Conservation (phyloP, 2,797 vertebrate species). For the Botia kubotai region DNA sequence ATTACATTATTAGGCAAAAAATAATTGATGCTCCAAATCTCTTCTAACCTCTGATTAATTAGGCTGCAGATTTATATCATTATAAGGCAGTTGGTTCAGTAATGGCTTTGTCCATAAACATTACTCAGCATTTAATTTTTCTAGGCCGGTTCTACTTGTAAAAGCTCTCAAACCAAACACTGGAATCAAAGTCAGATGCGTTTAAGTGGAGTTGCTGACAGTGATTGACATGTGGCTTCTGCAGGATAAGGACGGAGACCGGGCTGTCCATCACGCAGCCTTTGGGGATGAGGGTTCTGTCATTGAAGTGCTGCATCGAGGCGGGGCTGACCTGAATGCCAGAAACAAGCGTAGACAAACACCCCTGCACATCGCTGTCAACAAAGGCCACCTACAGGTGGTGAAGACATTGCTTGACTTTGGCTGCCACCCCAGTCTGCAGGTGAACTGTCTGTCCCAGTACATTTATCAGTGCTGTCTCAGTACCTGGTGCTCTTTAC, state of each 20-base stretch:
- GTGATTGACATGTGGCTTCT: conserved; percentile 41
- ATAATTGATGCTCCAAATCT: conserved; percentile 8
- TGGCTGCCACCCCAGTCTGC: conserved; percentile 97
- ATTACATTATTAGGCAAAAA: not conserved
- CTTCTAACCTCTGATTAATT: conserved; percentile 18
- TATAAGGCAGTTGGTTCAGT: conserved; percentile 6
- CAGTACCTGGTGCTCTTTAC: not conserved
- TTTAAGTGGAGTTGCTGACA: conserved; percentile 19
- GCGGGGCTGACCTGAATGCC: conserved; percentile 95
- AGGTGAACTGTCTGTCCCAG: conserved; percentile 77
- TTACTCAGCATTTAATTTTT: conserved; percentile 7
- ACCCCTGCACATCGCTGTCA: conserved; percentile 96
- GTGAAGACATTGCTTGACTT: conserved; percentile 97
- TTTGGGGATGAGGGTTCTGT: conserved; percentile 98
- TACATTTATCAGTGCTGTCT: not conserved
- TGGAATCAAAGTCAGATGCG: not conserved
- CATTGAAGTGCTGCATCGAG: conserved; percentile 95
- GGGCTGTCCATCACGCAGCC: conserved; percentile 95
- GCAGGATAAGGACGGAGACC: conserved; percentile 97
- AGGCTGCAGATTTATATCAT: conserved; percentile 3
- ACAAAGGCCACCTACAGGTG: conserved; percentile 98
- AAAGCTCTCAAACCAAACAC: not conserved
- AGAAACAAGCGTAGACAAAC: conserved; percentile 97
- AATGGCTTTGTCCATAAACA: not conserved
- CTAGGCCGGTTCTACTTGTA: not conserved